A percentile compares a stretch with the other conserved stretches of the same genome.
Evolutionary conservation across 2,113 vertebrate genomes (phyloP).

Genomic region (Lepus americanus): DNA sequence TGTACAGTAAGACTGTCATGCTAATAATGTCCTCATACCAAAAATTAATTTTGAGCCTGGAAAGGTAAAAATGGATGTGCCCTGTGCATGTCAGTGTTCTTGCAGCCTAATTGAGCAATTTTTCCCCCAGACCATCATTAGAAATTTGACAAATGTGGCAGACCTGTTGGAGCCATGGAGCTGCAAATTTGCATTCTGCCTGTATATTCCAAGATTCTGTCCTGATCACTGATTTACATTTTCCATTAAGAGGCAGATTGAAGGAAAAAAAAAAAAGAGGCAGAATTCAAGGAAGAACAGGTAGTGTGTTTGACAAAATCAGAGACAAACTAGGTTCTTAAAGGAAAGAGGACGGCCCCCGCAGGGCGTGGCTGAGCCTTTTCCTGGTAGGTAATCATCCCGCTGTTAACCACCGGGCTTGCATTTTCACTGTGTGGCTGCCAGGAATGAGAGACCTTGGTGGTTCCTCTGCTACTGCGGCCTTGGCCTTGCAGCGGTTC

Average conservation of each 20-base stretch:
- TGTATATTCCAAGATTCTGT: not conserved
- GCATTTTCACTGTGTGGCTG: not conserved
- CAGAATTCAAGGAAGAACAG: not conserved
- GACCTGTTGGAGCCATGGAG: not conserved
- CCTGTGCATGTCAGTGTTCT: slow-evolving; percentile 18
- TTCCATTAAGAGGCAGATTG: not conserved
- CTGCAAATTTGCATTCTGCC: not conserved
- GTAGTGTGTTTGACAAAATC: slow-evolving; percentile 18
- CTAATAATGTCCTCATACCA: slow-evolving; percentile 45
- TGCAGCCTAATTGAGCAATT: not conserved
- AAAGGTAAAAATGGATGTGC: slow-evolving; percentile 65
- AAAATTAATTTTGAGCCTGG: slow-evolving; percentile 17
- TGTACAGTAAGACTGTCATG: slow-evolving; percentile 43
- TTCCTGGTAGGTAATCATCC: not conserved
- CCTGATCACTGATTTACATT: slow-evolving; percentile 18
- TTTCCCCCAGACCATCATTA: not conserved
- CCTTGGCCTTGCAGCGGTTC: not conserved
- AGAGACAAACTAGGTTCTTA: slow-evolving; percentile 6
- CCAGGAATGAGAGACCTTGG: not conserved
- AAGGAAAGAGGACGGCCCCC: not conserved
- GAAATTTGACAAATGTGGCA: slow-evolving; percentile 61
- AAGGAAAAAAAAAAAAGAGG: not conserved
- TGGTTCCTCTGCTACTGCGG: not conserved
- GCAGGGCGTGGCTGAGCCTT: not conserved
- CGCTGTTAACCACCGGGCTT: not conserved